Evolutionary conservation across 2,113 vertebrate genomes (phyloP).

Genomic region (Verasper variegatus): DNA sequence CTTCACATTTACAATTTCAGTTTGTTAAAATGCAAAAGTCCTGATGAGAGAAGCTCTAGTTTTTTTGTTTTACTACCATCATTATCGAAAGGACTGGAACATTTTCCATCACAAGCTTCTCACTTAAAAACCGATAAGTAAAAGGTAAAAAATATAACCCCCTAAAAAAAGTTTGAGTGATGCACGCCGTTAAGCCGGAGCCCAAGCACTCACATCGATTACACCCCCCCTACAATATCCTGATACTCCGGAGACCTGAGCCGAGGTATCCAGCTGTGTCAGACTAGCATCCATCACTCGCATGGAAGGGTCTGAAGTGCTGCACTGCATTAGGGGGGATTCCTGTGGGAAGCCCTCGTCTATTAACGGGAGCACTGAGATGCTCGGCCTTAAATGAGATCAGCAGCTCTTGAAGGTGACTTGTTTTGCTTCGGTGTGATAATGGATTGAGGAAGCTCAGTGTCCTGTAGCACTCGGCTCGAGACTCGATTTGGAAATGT

Average conservation of each 20-base stretch:
- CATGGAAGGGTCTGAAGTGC: slow-evolving; percentile 49
- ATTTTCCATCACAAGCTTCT: background rate
- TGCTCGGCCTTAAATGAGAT: slow-evolving; percentile 55
- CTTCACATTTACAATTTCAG: background rate
- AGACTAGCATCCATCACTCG: slow-evolving; percentile 59
- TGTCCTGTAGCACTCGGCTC: slow-evolving; percentile 1
- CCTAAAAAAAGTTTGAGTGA: too few relatives aligned
- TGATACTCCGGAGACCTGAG: slow-evolving; percentile 19
- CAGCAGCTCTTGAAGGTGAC: slow-evolving; percentile 50
- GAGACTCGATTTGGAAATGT: background rate
- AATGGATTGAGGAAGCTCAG: slow-evolving; percentile 46
- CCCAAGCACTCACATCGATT: slow-evolving; percentile 38
- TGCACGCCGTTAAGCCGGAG: background rate
- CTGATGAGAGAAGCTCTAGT: background rate
- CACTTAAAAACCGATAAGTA: background rate
- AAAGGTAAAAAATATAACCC: background rate
- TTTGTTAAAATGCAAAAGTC: background rate
- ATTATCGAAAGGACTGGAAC: background rate
- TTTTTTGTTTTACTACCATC: background rate
- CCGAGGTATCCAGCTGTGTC: slow-evolving; percentile 33
- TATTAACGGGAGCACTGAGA: slow-evolving; percentile 47
- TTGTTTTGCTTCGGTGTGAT: slow-evolving; percentile 41
- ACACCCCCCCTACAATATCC: background rate
- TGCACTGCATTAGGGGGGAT: slow-evolving; percentile 51
- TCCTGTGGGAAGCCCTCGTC: slow-evolving; percentile 58